These are phyloP conservation scores for Sipha flava DNA, from an alignment of 1,140 invertebrate genomes.

Conservation along the genomic window DNA sequence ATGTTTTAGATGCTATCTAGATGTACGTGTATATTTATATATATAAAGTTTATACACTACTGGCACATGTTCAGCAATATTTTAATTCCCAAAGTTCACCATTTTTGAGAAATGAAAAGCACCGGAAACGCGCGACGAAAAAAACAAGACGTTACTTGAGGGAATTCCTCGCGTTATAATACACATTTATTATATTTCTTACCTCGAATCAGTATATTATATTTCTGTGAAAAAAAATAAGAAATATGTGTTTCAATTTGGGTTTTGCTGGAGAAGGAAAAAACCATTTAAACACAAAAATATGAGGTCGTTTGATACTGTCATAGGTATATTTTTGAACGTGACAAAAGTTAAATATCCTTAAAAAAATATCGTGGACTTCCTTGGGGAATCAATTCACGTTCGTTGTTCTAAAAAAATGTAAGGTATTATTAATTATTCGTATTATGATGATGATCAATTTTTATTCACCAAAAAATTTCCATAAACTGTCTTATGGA, in stretches of 20 bases:
- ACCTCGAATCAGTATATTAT: background rate
- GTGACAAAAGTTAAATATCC: background rate
- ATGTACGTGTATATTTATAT: no score
- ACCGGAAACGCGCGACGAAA: background rate
- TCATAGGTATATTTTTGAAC: background rate
- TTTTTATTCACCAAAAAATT: background rate
- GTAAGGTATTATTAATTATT: background rate
- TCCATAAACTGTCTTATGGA: no score
- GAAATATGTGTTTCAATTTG: background rate
- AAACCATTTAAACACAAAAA: background rate
- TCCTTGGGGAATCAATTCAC: background rate
- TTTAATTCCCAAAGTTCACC: background rate
- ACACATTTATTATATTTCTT: background rate
- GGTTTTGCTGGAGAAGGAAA: background rate
- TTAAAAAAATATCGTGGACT: background rate
- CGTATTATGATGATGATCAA: background rate
- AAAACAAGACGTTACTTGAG: slow-evolving; percentile 2
- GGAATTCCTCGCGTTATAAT: background rate
- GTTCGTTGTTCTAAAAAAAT: background rate
- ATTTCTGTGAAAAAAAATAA: background rate
- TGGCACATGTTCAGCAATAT: background rate
- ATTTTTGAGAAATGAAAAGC: background rate
- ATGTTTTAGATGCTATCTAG: no score
- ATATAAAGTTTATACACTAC: background rate
- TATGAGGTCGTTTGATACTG: background rate